These are phyloP conservation scores for Marcusenius ussheri DNA, from an alignment of 2,113 vertebrate species.

Conservation along the genomic window DNA sequence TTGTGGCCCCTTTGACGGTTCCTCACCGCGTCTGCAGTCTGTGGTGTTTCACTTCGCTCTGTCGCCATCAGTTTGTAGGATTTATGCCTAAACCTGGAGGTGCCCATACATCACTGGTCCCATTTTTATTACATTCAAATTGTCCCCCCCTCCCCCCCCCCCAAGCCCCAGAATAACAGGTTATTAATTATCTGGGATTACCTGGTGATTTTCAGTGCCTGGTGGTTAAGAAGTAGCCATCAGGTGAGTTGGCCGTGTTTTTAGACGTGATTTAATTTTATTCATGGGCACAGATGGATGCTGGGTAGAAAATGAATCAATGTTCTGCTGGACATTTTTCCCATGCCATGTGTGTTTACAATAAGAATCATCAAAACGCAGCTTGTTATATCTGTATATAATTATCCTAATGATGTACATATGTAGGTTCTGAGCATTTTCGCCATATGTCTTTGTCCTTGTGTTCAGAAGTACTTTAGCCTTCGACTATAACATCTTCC, in stretches of 20 bases:
- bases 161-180: background rate
- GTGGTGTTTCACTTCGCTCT: conserved; percentile 57
- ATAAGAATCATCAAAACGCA: background rate
- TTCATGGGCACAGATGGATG: background rate
- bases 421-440: background rate
- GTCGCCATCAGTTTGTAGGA: conserved; percentile 21
- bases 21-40: conserved; percentile 45
- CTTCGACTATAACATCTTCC: background rate
- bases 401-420: background rate
- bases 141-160: background rate
- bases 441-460: background rate
- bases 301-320: background rate
- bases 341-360: background rate
- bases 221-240: background rate
- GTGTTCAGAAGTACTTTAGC: background rate
- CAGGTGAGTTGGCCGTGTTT: background rate
- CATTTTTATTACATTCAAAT: background rate
- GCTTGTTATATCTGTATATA: background rate
- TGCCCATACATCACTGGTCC: conserved; percentile 26
- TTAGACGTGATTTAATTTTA: background rate
- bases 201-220: background rate
- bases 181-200: background rate
- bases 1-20: background rate
- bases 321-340: background rate
- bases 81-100: conserved; percentile 6